Base-by-base conservation (phyloP, 2,797 vertebrate species). In the Cryptoblepharus egeriae region DNA sequence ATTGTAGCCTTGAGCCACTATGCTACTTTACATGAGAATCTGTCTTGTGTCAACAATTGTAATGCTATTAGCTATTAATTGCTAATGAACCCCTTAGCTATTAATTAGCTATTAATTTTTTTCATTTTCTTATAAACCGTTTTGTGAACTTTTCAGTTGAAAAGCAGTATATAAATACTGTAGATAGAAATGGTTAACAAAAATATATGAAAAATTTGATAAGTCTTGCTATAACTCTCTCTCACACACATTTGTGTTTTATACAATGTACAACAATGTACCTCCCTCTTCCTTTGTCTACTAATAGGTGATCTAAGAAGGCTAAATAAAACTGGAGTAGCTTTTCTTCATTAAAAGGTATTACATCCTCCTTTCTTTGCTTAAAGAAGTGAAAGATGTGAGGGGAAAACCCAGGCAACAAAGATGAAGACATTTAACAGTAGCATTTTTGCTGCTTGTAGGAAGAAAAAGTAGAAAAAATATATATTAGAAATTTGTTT, bases 371-470 rank as follows among this genome's bases (percentile, higher is more conserved):
- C 5, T n/a, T 73, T 89, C n/a, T 82, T 75, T 16, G 3, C 13
- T 75, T 80, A 84, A 88, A 76, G 85, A 3, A 5, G 37, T 74
- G 79, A 82, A 37, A 78, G 9, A 52, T 49, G 18, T 7, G 32
- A 11, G 12, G 80, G 90, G 83, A 68, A 87, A 88, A 65, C 35
- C 30, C 32, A 69, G 89, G 52, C 64, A 81, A 81, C 11, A 55
- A 8, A 85, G 49, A 12, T 86, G 81, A 65, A 9, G n/a, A 35
- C 73, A 42, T 75, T 52, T 87, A 87, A 82, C 71, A 69, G 52
- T 75, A 90, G 75, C n/a, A 88, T 73, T 86, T 90, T 90, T 0
- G 39, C 78, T 92, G 77, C 79, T 85, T 91, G 82, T 93, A 55
- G 71, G 28, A 28, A 77, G 26, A 60, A 49, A 22, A 65, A 22